Percentiles rank a stretch among this genome's conserved stretches.
Evolutionary conservation across 2,113 vertebrate species (phyloP).

Genomic region (Ictalurus furcatus): DNA sequence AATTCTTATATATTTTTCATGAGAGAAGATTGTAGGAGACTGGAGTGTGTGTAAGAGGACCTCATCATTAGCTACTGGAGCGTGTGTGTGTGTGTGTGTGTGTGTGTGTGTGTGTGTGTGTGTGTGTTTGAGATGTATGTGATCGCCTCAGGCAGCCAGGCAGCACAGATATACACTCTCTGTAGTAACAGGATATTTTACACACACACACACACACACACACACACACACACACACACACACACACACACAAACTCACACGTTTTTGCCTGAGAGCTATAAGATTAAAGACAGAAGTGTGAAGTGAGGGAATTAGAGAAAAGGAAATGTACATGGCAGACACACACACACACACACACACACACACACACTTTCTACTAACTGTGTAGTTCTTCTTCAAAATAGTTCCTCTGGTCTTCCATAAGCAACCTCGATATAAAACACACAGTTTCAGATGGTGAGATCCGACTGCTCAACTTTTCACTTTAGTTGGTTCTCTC

Average conservation of each 20-base stretch:
- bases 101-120: constrained; percentile 19
- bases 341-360: constrained; percentile 12
- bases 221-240: neutral
- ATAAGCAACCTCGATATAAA: neutral
- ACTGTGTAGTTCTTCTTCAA: neutral
- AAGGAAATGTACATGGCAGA: neutral
- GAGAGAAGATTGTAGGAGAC: neutral
- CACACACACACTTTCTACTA: neutral
- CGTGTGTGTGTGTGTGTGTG: neutral
- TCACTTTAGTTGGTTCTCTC: neutral
- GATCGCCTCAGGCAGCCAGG: neutral
- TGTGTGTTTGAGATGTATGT: neutral
- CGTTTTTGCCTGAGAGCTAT: neutral
- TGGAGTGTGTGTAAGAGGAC: neutral
- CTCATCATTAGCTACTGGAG: neutral
- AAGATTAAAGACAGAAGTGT: neutral
- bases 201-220: constrained; percentile 5
- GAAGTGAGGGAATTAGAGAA: neutral
- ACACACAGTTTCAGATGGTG: neutral
- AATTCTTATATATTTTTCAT: neutral
- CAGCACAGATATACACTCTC: neutral
- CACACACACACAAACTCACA: neutral
- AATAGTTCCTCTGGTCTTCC: neutral
- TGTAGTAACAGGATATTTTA: neutral
- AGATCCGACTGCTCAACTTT: neutral